These are phyloP conservation scores for Meghimatium bilineatum DNA, from an alignment of 2,888 invertebrate genomes.

Conservation along the genomic window DNA sequence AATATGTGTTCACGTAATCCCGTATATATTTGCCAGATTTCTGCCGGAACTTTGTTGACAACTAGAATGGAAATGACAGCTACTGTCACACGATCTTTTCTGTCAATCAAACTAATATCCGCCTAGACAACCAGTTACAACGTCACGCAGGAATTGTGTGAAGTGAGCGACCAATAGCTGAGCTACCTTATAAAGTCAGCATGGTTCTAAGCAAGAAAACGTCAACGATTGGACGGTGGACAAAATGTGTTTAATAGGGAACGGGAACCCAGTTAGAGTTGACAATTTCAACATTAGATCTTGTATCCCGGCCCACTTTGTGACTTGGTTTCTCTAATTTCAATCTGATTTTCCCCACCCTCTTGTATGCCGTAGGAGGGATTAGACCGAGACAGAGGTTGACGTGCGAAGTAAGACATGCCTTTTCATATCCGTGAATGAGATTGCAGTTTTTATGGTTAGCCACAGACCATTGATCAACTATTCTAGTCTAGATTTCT, in stretches of 20 bases:
- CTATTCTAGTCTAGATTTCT: neutral
- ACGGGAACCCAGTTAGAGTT: neutral
- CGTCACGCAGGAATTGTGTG: neutral
- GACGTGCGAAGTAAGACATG: constrained; percentile 7
- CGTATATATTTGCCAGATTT: no score
- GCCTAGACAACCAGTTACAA: neutral
- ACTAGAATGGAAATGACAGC: neutral
- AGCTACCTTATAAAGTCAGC: constrained; percentile 4
- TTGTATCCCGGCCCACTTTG: neutral
- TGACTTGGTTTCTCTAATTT: neutral
- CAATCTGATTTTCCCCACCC: neutral
- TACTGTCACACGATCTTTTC: neutral
- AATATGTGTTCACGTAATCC: no score
- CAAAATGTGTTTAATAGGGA: constrained; percentile 6
- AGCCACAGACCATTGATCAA: constrained; percentile 18
- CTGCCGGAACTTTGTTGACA: neutral
- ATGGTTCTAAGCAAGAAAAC: neutral
- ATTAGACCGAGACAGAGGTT: neutral
- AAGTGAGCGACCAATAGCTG: constrained; percentile 23
- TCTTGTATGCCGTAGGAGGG: neutral
- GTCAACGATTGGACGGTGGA: constrained; percentile 27
- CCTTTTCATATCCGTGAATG: constrained; percentile 23
- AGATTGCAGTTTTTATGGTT: constrained; percentile 27
- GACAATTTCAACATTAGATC: neutral
- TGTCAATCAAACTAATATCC: neutral